A percentile compares a stretch with the other conserved stretches of the same genome.
Evolutionary conservation across 2,113 vertebrate genomes (phyloP).

Genomic region (Corythaeola cristata): DNA sequence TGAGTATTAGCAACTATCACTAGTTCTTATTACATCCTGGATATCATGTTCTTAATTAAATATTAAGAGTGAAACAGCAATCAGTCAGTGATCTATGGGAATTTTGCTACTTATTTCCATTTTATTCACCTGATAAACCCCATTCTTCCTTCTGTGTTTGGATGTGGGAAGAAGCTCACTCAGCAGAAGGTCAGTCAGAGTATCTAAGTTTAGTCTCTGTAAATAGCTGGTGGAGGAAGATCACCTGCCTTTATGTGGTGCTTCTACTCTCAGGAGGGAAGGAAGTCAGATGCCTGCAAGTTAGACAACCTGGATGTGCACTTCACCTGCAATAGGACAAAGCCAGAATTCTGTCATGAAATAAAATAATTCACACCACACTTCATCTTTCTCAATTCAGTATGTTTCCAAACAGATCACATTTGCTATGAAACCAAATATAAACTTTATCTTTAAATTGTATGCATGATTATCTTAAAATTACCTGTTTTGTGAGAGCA

Average conservation of each 20-base stretch:
- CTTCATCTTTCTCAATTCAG: background rate
- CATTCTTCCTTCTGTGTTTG: fast-evolving
- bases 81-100: background rate
- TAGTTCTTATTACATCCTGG: background rate
- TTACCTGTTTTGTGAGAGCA: background rate
- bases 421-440: background rate
- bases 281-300: background rate
- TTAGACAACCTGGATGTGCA: background rate
- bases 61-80: background rate
- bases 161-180: background rate
- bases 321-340: background rate
- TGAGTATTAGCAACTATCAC: background rate
- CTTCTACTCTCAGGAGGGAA: background rate
- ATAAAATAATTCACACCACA: background rate
- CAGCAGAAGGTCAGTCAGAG: background rate
- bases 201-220: fast-evolving
- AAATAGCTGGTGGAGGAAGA: background rate
- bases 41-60: background rate
- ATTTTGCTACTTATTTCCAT: background rate
- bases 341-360: background rate
- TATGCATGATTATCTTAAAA: background rate
- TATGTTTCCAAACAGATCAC: background rate
- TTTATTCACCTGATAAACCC: background rate
- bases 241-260: background rate
- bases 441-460: background rate